These are phyloP conservation scores for Amblyornis subalaris DNA, from an alignment of 2,113 vertebrate species.

Conservation along the genomic window DNA sequence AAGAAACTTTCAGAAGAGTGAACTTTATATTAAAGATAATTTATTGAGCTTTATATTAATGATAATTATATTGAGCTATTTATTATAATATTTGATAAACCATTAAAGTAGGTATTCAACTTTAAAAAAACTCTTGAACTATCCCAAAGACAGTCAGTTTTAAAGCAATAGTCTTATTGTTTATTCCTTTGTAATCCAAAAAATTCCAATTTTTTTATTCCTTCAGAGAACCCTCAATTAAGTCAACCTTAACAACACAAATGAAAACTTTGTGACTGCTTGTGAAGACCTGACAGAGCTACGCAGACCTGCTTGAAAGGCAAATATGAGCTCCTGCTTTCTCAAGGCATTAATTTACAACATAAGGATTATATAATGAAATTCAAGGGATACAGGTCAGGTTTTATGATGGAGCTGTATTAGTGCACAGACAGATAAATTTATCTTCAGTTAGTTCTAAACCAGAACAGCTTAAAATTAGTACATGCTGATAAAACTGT, in stretches of 20 bases:
- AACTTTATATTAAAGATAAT: background rate
- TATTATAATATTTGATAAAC: background rate
- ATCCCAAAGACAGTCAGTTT: background rate
- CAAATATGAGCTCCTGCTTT: background rate
- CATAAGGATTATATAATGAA: background rate
- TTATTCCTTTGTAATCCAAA: background rate
- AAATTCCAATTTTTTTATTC: fast-evolving
- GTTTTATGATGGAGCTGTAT: background rate
- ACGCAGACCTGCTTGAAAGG: background rate
- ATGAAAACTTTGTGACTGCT: background rate
- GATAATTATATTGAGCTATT: background rate
- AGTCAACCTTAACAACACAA: background rate
- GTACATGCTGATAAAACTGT: background rate
- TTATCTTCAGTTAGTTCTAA: background rate
- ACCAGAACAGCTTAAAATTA: background rate
- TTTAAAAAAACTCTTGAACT: background rate
- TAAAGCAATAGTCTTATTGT: background rate
- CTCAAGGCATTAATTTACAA: background rate
- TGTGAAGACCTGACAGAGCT: background rate
- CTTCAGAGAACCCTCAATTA: background rate
- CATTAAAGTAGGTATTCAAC: background rate
- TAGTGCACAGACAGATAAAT: background rate
- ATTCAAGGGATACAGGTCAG: background rate
- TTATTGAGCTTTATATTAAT: background rate
- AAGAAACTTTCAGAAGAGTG: background rate